Percentiles rank a stretch among this genome's conserved stretches.
These are phyloP conservation scores for Drosophila oshimai DNA, from an alignment of 1,140 invertebrate genomes.

Conservation along the genomic window DNA sequence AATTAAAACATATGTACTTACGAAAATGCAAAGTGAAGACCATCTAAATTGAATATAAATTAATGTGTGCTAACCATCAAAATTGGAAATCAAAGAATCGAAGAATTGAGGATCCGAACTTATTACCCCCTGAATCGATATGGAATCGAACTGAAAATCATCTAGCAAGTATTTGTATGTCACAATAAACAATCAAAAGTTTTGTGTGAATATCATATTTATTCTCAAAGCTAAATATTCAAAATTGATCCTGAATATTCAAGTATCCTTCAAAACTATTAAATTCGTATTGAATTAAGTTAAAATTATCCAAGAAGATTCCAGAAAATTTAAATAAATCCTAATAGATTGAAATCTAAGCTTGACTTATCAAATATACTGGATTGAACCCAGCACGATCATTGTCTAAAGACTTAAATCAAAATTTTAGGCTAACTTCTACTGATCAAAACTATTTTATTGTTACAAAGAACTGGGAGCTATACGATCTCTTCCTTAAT, in stretches of 20 bases:
- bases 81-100: not conserved
- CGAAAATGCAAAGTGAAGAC: not conserved
- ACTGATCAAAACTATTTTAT: not conserved
- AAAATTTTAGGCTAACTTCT: not conserved
- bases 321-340: not conserved
- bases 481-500: too few relatives aligned
- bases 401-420: not conserved
- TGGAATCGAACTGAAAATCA: not conserved
- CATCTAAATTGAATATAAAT: not conserved
- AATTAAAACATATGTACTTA: constrained; percentile 7
- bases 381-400: too few relatives aligned
- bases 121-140: not conserved
- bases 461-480: too few relatives aligned
- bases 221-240: not conserved
- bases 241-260: not conserved
- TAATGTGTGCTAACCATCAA: too few relatives aligned
- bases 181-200: not conserved
- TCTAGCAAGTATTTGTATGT: constrained; percentile 2
- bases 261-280: not conserved
- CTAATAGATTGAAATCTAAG: not conserved
- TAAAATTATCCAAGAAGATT: not conserved
- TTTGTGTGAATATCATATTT: constrained; percentile 8
- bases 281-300: not conserved
- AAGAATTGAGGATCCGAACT: not conserved
- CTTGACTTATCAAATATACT: too few relatives aligned